A percentile compares a stretch with the other conserved stretches of the same genome.
phyloP scores from a whole-genome alignment of 1,140 invertebrate genomes.

The Megalonaias nervosa region DNA sequence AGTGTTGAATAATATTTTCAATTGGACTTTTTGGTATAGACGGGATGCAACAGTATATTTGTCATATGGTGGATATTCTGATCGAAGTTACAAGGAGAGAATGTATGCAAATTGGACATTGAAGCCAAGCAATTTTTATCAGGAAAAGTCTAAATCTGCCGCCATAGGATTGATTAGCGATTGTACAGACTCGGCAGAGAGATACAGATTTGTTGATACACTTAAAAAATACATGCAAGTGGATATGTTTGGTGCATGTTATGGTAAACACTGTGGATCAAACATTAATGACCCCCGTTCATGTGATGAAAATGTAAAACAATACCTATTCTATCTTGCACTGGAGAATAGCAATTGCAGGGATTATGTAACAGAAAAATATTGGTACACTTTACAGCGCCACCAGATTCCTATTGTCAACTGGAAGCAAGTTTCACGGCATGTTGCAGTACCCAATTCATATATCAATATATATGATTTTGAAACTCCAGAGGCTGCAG shows the following conservation, averaged over 20 bases:
- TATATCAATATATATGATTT: conserved; percentile 97
- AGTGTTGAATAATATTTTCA: conserved; percentile 43
- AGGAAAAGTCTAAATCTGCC: conserved; percentile 42
- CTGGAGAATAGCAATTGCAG: conserved; percentile 70
- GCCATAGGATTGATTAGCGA: conserved; percentile 79
- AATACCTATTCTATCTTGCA: conserved; percentile 90
- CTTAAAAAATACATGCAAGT: conserved; percentile 74
- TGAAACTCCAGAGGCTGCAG: conserved; percentile 85
- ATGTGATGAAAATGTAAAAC: conserved; percentile 41
- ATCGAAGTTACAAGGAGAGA: conserved; percentile 24
- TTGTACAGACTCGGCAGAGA: conserved; percentile 74
- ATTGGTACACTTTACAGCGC: conserved; percentile 55
- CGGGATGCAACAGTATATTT: conserved; percentile 50
- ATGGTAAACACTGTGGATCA: conserved; percentile 46
- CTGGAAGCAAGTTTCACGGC: conserved; percentile 64
- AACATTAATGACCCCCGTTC: conserved; percentile 35
- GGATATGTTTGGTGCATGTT: conserved; percentile 78
- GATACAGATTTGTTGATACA: conserved; percentile 74
- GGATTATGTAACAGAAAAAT: conserved; percentile 71
- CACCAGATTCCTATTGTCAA: conserved; percentile 60
- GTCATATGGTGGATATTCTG: conserved; percentile 39
- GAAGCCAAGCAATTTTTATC: conserved; percentile 20
- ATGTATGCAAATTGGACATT: background rate
- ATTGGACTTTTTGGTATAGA: conserved; percentile 61
- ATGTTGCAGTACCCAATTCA: conserved; percentile 77